These are phyloP conservation scores for Apistogramma diplotaenia DNA, from an alignment of 2,113 vertebrate genomes.

Conservation along the genomic window DNA sequence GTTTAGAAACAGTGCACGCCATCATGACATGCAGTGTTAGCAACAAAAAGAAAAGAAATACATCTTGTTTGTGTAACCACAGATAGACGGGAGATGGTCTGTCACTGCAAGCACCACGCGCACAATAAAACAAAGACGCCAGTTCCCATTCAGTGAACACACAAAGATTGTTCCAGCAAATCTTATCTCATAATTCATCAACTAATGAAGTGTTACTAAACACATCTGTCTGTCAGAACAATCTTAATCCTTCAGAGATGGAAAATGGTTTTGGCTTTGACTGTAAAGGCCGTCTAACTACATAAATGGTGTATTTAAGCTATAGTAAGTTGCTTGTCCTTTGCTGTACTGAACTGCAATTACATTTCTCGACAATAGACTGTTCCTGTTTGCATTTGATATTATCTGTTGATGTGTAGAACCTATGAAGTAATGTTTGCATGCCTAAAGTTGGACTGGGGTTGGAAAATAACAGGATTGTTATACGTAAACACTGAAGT, in stretches of 20 bases:
- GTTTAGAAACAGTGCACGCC: background rate
- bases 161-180: background rate
- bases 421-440: conserved; percentile 44
- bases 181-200: conserved; percentile 9
- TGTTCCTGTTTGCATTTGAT: conserved; percentile 55
- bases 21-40: background rate
- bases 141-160: conserved; percentile 16
- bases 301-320: conserved; percentile 52
- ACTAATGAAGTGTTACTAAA: background rate
- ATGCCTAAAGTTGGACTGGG: conserved; percentile 47
- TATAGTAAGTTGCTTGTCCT: conserved; percentile 48
- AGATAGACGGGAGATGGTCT: background rate
- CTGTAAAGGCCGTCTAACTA: conserved; percentile 28
- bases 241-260: background rate
- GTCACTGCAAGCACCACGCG: conserved; percentile 23
- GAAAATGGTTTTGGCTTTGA: conserved; percentile 27
- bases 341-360: conserved; percentile 52
- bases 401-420: conserved; percentile 51
- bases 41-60: background rate
- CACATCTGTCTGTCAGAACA: background rate
- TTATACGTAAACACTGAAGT: conserved; percentile 43
- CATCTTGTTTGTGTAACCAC: conserved; percentile 11
- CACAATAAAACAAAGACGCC: background rate
- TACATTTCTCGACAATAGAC: conserved; percentile 42
- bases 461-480: conserved; percentile 5